These are phyloP conservation scores for Eulemur coronatus DNA, from an alignment of 2,797 vertebrate genomes.

Conservation along the genomic window DNA sequence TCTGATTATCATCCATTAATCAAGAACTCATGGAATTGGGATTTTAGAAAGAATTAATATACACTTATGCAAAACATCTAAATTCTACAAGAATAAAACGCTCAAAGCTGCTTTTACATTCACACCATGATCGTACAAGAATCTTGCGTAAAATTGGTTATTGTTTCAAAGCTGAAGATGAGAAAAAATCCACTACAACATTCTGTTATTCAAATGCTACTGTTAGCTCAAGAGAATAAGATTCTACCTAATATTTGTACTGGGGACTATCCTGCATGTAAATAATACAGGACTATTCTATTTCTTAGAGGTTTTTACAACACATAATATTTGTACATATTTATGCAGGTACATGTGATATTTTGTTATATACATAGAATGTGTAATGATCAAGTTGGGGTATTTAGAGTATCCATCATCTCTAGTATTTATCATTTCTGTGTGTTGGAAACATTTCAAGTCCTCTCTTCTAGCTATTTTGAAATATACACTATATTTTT, in stretches of 20 bases:
- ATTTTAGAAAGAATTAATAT: conserved; percentile 22
- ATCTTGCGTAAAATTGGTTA: conserved; percentile 22
- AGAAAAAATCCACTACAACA: background rate
- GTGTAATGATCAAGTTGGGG: background rate
- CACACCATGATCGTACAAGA: background rate
- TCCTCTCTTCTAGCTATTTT: background rate
- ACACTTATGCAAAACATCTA: background rate
- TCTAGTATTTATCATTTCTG: background rate
- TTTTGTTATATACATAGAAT: background rate
- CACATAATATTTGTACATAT: background rate
- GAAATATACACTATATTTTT: background rate
- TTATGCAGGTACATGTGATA: background rate
- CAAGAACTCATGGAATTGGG: background rate
- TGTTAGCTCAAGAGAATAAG: background rate
- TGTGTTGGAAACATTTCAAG: background rate
- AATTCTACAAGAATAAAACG: conserved; percentile 16
- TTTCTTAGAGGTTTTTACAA: background rate
- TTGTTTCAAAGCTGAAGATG: background rate
- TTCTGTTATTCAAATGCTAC: background rate
- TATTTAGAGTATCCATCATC: background rate
- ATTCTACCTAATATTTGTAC: background rate
- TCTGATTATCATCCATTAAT: background rate
- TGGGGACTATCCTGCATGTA: background rate
- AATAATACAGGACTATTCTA: background rate
- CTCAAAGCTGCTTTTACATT: background rate